Conservation (phyloP, 1,140 invertebrate species). For the Diabrotica virgifera region DNA sequence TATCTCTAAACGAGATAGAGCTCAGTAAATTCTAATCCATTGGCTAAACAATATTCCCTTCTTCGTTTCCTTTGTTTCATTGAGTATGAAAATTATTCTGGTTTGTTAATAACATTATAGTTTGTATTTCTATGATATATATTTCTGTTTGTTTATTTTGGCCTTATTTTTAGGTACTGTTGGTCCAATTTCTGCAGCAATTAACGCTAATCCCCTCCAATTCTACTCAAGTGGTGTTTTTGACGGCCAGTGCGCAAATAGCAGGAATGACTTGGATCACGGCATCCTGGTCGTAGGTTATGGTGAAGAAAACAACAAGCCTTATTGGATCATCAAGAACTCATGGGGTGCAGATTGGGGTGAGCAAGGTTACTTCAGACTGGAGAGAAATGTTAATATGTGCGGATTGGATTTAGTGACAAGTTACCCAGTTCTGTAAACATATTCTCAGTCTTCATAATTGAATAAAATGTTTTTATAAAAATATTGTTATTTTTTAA, state of each 20-base stretch:
- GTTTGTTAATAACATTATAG: no score
- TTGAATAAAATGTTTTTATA: no score
- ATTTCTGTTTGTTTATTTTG: not conserved
- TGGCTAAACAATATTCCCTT: not conserved
- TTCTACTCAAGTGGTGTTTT: slow-evolving; percentile 67
- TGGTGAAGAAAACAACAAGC: slow-evolving; percentile 52
- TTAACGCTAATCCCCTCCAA: slow-evolving; percentile 77
- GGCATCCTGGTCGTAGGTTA: slow-evolving; percentile 82
- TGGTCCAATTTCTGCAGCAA: slow-evolving; percentile 67
- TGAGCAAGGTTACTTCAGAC: slow-evolving; percentile 64
- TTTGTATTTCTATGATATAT: no score
- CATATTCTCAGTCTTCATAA: no score
- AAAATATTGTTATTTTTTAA: no score
- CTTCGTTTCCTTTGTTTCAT: not conserved
- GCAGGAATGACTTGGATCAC: slow-evolving; percentile 65
- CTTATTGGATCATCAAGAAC: slow-evolving; percentile 81
- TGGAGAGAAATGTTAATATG: slow-evolving; percentile 61
- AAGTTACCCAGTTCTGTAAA: slow-evolving; percentile 46
- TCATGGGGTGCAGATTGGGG: slow-evolving; percentile 66
- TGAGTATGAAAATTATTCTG: not conserved
- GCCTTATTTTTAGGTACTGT: slow-evolving; percentile 47
- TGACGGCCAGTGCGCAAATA: no score
- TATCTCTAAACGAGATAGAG: not conserved
- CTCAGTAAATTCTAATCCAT: not conserved
- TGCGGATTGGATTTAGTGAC: slow-evolving; percentile 64